Base-by-base conservation (phyloP, 2,888 invertebrate genomes). In the Beris morrisii region DNA sequence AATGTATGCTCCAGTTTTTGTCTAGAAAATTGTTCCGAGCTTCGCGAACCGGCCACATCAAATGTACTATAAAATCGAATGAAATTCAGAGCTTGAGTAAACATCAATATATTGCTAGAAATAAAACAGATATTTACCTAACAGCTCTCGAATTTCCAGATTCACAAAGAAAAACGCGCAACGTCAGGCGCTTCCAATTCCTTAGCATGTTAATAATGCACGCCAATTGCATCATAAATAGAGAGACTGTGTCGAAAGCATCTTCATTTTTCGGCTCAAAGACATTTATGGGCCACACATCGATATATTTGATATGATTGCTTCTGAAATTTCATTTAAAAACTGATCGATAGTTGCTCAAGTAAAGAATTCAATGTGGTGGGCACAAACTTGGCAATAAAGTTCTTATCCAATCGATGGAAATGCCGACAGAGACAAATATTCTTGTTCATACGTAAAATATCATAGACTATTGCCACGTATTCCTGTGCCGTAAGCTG, bases 201-300 rank as follows among this genome's bases (percentile, higher is more conserved):
- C 91, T 86, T 28, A 94, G 90, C 87, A 96, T 96, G 73, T 93
- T 91, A 64, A 96, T 88, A 63, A 99, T 97, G 72, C 97, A 97
- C 0, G 97, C 95, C 70, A 99, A 82, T 75, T 99, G 99, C 79
- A 99, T 88, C 85, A 97, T 92, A 82, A 99, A 99, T 69, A 98
- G 83, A 11, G 95, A 89, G 4, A 93, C 93, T 70, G 92, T 93
- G 71, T 95, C 94, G 82, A 96, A 96, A 64, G 88, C 88, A 81
- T 88, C 92, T 75, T 84, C 89, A 78, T 87, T 87, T 68, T 82
- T 88, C 69, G 89, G 93, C 74, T 87, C 84, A 71, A 97, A 87
- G 71, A 96, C 88, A 78, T 98, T 97, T 2, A 97, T 90, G 1
- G 98, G 93, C 98, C 98, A 99, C 4, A 99, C 96, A 82, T 99